A percentile compares a stretch with the other conserved stretches of the same genome.
Conservation (phyloP, 2,888 invertebrate species). For the Macrophya annulata region DNA sequence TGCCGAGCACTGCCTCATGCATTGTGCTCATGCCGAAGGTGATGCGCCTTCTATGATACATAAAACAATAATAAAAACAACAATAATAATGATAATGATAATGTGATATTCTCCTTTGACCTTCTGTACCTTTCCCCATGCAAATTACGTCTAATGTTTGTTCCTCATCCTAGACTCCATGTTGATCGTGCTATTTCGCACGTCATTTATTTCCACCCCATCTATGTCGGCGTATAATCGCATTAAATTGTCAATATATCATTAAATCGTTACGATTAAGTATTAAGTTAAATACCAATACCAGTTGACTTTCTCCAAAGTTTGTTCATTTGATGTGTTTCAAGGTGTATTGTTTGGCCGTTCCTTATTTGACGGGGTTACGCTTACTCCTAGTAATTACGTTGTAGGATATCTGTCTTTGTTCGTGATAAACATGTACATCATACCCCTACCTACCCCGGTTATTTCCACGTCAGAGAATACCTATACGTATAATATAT, state of each 20-base stretch:
- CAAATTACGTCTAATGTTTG: neutral
- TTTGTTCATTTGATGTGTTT: neutral
- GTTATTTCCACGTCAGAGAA: conserved; percentile 20
- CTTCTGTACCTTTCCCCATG: neutral
- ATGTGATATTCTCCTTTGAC: neutral
- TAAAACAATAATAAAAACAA: neutral
- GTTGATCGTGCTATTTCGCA: neutral
- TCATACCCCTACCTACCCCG: neutral
- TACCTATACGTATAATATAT: neutral
- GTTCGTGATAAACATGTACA: neutral
- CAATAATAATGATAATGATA: neutral
- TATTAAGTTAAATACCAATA: neutral
- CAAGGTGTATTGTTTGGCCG: neutral
- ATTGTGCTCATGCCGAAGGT: neutral
- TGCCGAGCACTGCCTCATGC: neutral
- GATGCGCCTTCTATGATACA: conserved; percentile 23
- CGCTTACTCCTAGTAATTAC: neutral
- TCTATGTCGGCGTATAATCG: neutral
- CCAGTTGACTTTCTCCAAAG: neutral
- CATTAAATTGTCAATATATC: neutral
- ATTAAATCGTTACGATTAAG: neutral
- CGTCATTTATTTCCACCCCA: neutral
- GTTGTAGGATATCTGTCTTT: neutral
- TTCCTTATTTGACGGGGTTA: neutral
- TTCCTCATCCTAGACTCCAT: neutral